Base-by-base conservation (phyloP, 2,113 vertebrate species). In the Psettodes erumei region DNA sequence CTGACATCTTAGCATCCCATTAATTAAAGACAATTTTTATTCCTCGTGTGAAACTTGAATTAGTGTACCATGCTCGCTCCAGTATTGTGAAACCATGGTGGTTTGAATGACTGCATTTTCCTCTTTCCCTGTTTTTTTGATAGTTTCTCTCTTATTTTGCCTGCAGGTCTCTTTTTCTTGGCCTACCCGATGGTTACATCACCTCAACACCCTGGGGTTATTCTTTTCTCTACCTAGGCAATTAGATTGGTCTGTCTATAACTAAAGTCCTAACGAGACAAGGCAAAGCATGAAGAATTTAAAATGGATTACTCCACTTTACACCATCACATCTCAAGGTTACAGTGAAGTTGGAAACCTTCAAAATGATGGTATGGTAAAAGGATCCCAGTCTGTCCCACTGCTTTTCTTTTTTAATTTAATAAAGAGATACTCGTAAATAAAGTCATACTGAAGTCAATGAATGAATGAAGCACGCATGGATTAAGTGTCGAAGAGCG, bases 121-220 rank as follows among this genome's bases (percentile, higher is more conserved):
- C 30, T 11, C 6, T 28, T 18, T 51, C 30, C 38, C 6, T 47
- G 23, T 35, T 28, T 67, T 58, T 71, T 61, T 60, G 40, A 62
- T 4, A 8, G 60, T 30, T 62, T 77, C 25, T 73, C 56, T 68
- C 62, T 61, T 74, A 67, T 63, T 75, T 59, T 32, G 70, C 69
- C 72, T 64, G 72, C 55, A 77, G 69, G 63, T 75, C 19, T 64
- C 35, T 69, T 77, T n/a, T 67, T 80, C 72, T 30, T 18, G 55
- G 50, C n/a, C 45, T 62, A 77, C 75, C 69, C 70, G 51, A 47
- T 59, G 38, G 64, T 81, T 71, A 68, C 42, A 82, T 82, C 75
- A 75, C 50, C 38, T 38, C 28, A 47, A 30, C 8, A 48, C 64
- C 60, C 54, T 43, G 11, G 48, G 74, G 70, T 71, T 71, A 42